Percentiles rank a stretch among this genome's conserved stretches.
phyloP scores from a whole-genome alignment of 2,888 invertebrate species.

The Limnephilus rhombicus region DNA sequence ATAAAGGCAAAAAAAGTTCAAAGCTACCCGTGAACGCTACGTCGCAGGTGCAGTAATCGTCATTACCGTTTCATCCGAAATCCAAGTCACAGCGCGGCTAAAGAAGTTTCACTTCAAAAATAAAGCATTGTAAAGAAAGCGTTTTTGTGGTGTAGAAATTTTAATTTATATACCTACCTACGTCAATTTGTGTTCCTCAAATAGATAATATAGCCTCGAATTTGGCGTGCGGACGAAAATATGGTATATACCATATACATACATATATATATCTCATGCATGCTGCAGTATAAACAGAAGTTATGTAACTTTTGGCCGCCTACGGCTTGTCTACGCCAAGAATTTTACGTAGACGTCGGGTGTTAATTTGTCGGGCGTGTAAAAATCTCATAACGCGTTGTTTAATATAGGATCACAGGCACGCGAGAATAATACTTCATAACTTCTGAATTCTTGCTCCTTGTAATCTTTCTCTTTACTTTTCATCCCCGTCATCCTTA shows the following conservation, averaged over 20 bases:
- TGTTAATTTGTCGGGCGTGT: neutral
- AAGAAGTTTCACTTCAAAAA: too few relatives aligned
- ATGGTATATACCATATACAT: neutral
- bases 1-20: too few relatives aligned
- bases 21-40: too few relatives aligned
- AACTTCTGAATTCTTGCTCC: neutral
- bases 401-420: neutral
- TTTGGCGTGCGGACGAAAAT: neutral
- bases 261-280: neutral
- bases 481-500: neutral
- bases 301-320: neutral
- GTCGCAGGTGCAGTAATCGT: too few relatives aligned
- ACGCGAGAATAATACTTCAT: neutral
- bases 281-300: neutral
- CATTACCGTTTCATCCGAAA: too few relatives aligned
- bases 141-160: too few relatives aligned
- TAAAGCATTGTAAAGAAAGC: too few relatives aligned
- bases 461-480: neutral
- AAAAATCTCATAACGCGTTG: neutral
- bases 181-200: too few relatives aligned
- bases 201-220: neutral
- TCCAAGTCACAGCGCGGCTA: too few relatives aligned
- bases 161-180: too few relatives aligned
- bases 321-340: neutral
- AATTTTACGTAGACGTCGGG: neutral